These are phyloP conservation scores for Samia ricini DNA, from an alignment of 1,140 invertebrate species.

Conservation along the genomic window DNA sequence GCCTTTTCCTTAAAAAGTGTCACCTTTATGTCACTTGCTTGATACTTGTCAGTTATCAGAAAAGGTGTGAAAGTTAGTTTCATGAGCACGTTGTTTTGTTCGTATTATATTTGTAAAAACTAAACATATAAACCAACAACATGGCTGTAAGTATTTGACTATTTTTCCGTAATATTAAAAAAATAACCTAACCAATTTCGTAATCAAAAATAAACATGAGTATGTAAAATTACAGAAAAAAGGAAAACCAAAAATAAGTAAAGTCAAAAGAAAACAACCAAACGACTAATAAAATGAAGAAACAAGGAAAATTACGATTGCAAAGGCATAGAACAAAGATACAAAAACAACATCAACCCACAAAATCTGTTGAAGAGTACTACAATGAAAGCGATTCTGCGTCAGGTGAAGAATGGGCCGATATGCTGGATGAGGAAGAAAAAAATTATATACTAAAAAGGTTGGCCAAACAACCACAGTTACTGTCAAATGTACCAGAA, in stretches of 20 bases:
- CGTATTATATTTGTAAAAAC: not conserved
- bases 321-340: constrained; percentile 68
- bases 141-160: constrained; percentile 52
- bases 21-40: too few species aligned
- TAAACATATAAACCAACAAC: constrained; percentile 5
- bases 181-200: constrained; percentile 4
- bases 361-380: constrained; percentile 38
- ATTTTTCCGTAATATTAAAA: not conserved
- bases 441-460: constrained; percentile 80
- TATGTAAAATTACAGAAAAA: constrained; percentile 62
- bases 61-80: not conserved
- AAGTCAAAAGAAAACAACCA: constrained; percentile 82
- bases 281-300: constrained; percentile 80
- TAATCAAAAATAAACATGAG: not conserved
- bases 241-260: constrained; percentile 79
- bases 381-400: constrained; percentile 63
- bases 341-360: constrained; percentile 63
- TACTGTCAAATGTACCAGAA: constrained; percentile 59
- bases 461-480: constrained; percentile 53
- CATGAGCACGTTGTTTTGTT: constrained; percentile 34
- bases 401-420: constrained; percentile 77
- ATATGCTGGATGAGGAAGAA: constrained; percentile 82
- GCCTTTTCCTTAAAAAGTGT: too few species aligned
- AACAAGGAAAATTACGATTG: constrained; percentile 80
- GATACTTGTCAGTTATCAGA: too few species aligned